Percentiles rank a stretch among this genome's conserved stretches.
Conservation (phyloP, 2,888 invertebrate species). For the Drosophila quinaria region DNA sequence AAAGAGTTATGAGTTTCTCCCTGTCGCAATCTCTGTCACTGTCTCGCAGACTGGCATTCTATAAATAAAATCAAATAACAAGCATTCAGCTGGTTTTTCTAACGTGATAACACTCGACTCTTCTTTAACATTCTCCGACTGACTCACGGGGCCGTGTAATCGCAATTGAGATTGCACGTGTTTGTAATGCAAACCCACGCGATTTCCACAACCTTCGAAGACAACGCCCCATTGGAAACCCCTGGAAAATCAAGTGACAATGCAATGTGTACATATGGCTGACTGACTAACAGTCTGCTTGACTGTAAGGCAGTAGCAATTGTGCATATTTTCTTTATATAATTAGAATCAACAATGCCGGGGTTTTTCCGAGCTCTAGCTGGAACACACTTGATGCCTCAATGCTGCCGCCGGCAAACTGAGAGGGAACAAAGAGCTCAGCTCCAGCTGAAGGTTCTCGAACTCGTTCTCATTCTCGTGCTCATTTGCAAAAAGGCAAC, state of each 20-base stretch:
- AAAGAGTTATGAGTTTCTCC: slow-evolving; percentile 44
- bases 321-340: slow-evolving; percentile 39
- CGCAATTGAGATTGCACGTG: slow-evolving; percentile 40
- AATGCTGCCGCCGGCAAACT: slow-evolving; percentile 11
- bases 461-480: neutral
- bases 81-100: slow-evolving; percentile 41
- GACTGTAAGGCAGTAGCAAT: neutral
- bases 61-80: slow-evolving; percentile 35
- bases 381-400: slow-evolving; percentile 14
- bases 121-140: slow-evolving; percentile 33
- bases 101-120: slow-evolving; percentile 9
- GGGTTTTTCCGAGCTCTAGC: slow-evolving; percentile 59
- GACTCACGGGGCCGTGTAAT: slow-evolving; percentile 33
- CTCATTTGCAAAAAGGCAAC: slow-evolving; percentile 31
- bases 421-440: slow-evolving; percentile 13
- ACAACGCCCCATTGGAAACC: slow-evolving; percentile 24
- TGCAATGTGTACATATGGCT: too few relatives aligned
- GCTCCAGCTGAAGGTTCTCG: slow-evolving; percentile 1
- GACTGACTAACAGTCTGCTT: neutral
- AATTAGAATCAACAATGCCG: slow-evolving; percentile 45
- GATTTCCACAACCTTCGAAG: slow-evolving; percentile 4
- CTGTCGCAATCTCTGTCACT: slow-evolving; percentile 1
- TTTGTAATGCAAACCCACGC: slow-evolving; percentile 25
- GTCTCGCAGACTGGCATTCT: slow-evolving; percentile 19
- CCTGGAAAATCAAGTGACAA: slow-evolving; percentile 21